Conservation (phyloP, 2,888 invertebrate species). For the Rapana venosa region DNA sequence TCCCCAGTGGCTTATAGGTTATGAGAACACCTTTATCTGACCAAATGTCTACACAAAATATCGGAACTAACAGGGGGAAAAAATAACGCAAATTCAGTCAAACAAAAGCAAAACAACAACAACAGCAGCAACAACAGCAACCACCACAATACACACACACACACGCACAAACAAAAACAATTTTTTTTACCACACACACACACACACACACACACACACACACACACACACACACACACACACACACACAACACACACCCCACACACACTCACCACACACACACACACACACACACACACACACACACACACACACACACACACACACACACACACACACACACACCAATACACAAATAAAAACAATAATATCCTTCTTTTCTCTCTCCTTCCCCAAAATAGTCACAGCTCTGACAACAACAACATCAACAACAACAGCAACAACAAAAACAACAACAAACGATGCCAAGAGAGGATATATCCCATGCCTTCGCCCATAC, state of each 20-base stretch:
- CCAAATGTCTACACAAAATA: no score
- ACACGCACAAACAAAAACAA: neutral
- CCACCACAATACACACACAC: no score
- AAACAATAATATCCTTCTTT: neutral
- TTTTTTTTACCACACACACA: neutral
- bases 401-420: neutral
- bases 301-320: slow-evolving; percentile 22
- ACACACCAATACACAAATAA: neutral
- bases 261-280: slow-evolving; percentile 22
- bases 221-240: neutral
- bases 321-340: slow-evolving; percentile 27
- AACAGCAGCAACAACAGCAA: no score
- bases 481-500: neutral
- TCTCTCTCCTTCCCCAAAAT: neutral
- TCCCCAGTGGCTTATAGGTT: no score
- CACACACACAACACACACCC: neutral
- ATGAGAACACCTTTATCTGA: no score
- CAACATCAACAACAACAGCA: neutral
- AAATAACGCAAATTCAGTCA: no score
- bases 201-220: neutral
- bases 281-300: slow-evolving; percentile 32
- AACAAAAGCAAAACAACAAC: no score
- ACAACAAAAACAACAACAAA: neutral
- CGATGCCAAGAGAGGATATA: neutral
- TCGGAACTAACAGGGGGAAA: no score